These are phyloP conservation scores for Homarus gammarus DNA, from an alignment of 2,888 invertebrate species.

Conservation along the genomic window DNA sequence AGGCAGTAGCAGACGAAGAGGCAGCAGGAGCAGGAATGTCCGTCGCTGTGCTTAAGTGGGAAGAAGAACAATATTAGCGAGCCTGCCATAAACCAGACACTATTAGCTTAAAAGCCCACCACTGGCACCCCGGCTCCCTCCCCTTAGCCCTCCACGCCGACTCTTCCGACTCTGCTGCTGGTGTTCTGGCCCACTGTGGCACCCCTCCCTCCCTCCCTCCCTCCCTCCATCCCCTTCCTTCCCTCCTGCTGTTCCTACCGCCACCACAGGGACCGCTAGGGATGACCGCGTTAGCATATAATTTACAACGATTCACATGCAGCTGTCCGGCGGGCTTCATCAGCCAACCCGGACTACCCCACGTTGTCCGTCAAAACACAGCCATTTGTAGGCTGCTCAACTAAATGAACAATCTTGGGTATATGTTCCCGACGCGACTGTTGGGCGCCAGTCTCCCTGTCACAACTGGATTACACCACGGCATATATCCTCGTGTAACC, in stretches of 20 bases:
- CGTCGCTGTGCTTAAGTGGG: constrained; percentile 18
- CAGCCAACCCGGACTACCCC: constrained; percentile 12
- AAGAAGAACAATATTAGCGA: constrained; percentile 39
- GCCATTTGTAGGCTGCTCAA: constrained; percentile 48
- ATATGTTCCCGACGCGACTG: constrained; percentile 44
- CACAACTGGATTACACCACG: constrained; percentile 43
- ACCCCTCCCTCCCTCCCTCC: not conserved
- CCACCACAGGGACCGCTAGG: not conserved
- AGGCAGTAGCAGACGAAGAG: not conserved
- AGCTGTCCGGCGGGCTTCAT: constrained; percentile 32
- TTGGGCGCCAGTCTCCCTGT: constrained; percentile 43
- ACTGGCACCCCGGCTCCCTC: constrained; percentile 24
- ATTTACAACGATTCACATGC: constrained; percentile 49
- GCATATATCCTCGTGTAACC: constrained; percentile 43
- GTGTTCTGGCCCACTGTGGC: not conserved
- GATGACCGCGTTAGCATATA: constrained; percentile 42
- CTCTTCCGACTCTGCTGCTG: not conserved
- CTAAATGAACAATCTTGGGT: constrained; percentile 55
- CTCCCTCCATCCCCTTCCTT: constrained; percentile 3
- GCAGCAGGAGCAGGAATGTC: not conserved
- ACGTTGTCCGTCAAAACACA: constrained; percentile 51
- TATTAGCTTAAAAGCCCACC: constrained; percentile 59
- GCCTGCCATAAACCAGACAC: constrained; percentile 59
- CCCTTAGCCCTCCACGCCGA: not conserved
- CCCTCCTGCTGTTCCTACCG: too few relatives aligned